Evolutionary conservation across 2,113 vertebrate genomes (phyloP), one percentile per base, ranked within the genome.

Genomic region (Seriola rivoliana): DNA sequence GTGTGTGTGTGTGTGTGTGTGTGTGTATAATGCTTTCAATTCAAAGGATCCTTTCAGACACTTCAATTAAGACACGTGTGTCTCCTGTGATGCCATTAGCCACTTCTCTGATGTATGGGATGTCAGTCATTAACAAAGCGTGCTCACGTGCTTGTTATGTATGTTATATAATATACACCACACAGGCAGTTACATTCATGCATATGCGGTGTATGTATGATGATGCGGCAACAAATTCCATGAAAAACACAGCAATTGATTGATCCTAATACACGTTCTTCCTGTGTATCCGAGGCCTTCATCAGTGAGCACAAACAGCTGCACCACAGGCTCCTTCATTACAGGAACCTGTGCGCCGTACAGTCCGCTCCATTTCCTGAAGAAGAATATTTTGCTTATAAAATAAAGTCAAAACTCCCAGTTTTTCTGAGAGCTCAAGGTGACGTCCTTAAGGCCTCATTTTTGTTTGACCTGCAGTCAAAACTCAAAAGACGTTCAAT

Each of bases 21-120:
- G 29, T 29, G 29, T 2, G 29, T 25, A 63, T 81, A 63, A 74
- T 17, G 71, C 71, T 81, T 87, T 85, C 52, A 82, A 82, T 85
- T 84, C 36, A 68, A 81, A 84, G 66, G 54, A 89, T 69, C 67
- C 59, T n/a, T 59, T 82, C 44, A 23, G 44, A 65, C 76, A 50
- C 62, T 54, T 70, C 54, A 78, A 40, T 71, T 62, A 68, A 74
- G 74, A 44, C 32, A 85, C 55, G 78, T 4, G 10, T 48, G 48
- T 79, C 25, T 32, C 48, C 63, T 77, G 83, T 80, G 84, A 85
- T 75, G 58, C 48, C 71, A 62, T 67, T 78, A 86, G 78, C n/a
- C 21, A 29, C 67, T 50, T 73, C 72, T 88, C 67, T 84, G 72
- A 85, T 90, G 57, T 72, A 8, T 17, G 57, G 66, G 71, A 19